Base-by-base conservation (phyloP, 2,888 invertebrate species). In the Pherbina coryleti region DNA sequence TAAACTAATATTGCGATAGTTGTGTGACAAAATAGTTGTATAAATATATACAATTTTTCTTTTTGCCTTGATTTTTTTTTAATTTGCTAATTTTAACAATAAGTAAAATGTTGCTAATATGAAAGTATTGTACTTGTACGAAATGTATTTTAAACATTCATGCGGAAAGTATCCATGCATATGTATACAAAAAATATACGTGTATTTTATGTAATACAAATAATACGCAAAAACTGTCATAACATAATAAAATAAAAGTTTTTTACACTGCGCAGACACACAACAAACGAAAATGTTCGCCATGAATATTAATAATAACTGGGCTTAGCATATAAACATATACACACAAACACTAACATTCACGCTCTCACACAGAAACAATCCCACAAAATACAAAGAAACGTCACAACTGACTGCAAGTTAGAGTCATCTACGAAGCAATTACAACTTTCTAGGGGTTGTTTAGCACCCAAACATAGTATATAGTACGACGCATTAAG, bases 181-280 rank as follows among this genome's bases (percentile, higher is more conserved):
- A 37, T 7, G 8, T 37, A 7, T 44, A 62, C 34, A 67, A n/a
- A n/a, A n/a, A n/a, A 49, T 11, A 37, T 66, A n/a, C 28, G 67
- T 77, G 76, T 74, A 44, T 67, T 71, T 51, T 53, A 28, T 60
- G 72, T 70, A 73, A 79, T 78, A 51, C 73, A 79, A 75, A 55
- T 57, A 60, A 25, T 3, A 66, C n/a, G 25, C 28, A 60, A 44
- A 72, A 53, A 34, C n/a, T 44, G 37, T 67, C 25, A 44, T 37
- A 44, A 51, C 14, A 25, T 51, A 69, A 28, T 69, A 69, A 49
- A 62, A 62, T 62, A 62, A 44, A 67, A 49, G 31, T 57, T 70
- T 72, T 69, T 22, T 60, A n/a, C 19, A 55, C 70, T 76, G 76
- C 76, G 76, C 76, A 69, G 62, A 76, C 49, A 34, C 37, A 14